phyloP scores from a whole-genome alignment of 2,113 vertebrate genomes.

The Macroglossus sobrinus region DNA sequence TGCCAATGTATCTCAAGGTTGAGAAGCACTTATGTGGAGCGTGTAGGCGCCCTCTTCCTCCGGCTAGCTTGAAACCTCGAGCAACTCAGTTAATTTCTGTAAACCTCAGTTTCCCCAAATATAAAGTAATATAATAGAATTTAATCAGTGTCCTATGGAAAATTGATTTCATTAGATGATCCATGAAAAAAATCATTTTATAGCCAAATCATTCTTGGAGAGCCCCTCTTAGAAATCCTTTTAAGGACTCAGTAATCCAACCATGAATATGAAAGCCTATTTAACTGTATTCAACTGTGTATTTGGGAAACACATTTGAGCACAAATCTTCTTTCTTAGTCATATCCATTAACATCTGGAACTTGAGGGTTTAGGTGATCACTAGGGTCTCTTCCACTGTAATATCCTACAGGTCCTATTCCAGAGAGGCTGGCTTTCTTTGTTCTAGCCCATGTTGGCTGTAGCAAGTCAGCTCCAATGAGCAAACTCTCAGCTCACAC shows the following conservation, averaged over 20 bases:
- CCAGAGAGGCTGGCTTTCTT: neutral
- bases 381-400: neutral
- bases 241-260: neutral
- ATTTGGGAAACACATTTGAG: neutral
- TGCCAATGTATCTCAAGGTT: neutral
- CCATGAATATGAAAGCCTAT: neutral
- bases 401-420: neutral
- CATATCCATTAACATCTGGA: neutral
- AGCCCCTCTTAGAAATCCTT: neutral
- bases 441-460: neutral
- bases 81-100: neutral
- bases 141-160: neutral
- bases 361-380: neutral
- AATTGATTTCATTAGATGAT: neutral
- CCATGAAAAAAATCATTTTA: neutral
- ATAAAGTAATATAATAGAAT: neutral
- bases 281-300: neutral
- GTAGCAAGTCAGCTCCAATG: neutral
- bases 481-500: neutral
- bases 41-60: neutral
- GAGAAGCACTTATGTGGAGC: neutral
- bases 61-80: neutral
- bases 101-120: neutral
- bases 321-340: neutral
- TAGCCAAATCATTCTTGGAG: neutral